Conservation (phyloP, 2,888 invertebrate species). For the Phorcus lineatus region DNA sequence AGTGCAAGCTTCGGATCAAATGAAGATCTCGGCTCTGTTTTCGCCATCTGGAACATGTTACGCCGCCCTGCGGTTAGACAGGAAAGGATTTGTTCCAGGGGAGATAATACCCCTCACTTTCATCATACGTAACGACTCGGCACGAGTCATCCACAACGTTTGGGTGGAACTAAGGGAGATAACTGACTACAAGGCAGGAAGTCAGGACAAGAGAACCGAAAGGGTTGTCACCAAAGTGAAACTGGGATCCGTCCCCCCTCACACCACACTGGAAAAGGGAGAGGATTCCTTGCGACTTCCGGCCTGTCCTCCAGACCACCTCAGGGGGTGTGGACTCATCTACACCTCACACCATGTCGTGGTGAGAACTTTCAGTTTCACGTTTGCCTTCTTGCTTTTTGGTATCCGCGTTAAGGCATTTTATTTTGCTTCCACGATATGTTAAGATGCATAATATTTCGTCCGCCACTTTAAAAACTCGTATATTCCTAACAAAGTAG, state of each 20-base stretch:
- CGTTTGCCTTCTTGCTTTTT: too few species aligned
- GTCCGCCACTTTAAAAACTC: too few species aligned
- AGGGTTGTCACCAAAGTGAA: neutral
- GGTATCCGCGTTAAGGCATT: too few species aligned
- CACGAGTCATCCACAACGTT: neutral
- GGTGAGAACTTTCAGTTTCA: neutral
- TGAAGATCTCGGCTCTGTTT: constrained; percentile 8
- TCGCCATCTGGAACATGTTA: constrained; percentile 2
- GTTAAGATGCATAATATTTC: too few species aligned
- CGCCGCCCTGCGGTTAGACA: constrained; percentile 3
- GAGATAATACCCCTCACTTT: constrained; percentile 18
- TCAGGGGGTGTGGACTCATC: neutral
- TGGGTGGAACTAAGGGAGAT: neutral
- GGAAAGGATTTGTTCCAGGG: constrained; percentile 19
- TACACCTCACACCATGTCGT: neutral
- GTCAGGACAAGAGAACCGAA: constrained; percentile 7
- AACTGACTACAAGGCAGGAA: neutral
- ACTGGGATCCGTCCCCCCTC: neutral
- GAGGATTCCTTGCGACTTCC: neutral
- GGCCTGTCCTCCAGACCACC: neutral
- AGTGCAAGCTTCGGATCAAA: neutral
- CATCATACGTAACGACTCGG: constrained; percentile 11
- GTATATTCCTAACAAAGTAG: too few species aligned
- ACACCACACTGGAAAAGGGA: neutral
- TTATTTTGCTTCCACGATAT: too few species aligned